Base-by-base conservation (phyloP, 2,113 vertebrate genomes). In the Phyllostomus hastatus region DNA sequence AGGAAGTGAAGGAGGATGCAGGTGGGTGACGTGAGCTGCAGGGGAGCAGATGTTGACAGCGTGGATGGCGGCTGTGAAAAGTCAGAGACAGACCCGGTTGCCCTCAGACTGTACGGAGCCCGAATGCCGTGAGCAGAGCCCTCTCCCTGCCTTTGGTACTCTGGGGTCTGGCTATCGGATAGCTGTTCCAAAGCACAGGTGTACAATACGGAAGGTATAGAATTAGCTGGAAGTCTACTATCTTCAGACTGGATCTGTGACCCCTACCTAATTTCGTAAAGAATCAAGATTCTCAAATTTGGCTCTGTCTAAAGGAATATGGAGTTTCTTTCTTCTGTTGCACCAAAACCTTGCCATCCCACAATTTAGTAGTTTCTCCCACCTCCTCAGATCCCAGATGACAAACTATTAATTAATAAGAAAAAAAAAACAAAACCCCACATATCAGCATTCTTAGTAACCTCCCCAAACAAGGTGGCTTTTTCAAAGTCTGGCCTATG, bases 251-350 rank as follows among this genome's bases (percentile, higher is more conserved):
- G 3, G 41, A 54, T 94, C 79, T 89, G 66, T 17, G 19, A 43
- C 41, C 24, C 35, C 11, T 86, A 69, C 15, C 20, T 50, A 50
- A 78, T 67, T 67, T 41, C 61, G 11, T 28, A 95, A 82, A 96
- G 82, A 82, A 46, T 61, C 16, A 41, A 87, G 67, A 76, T 64
- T 61, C 14, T 95, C 85, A 5, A 57, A n/a, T 66, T 87, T 92
- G 80, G 46, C 59, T 64, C 54, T n/a, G 10, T 33, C 66, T 57
- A 35, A 57, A 35, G 43, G 61, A 64, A 33, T 33, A 19, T 11
- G 19, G 7, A 22, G n/a, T 90, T 73, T 93, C 48, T 88, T 78
- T 76, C 89, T 80, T 94, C 38, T 70, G 26, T 82, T 72, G 35
- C 20, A 75, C 66, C 33, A 10, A 50, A 84, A 81, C 76, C n/a